Evolutionary conservation across 2,113 vertebrate genomes (phyloP), one percentile per base, ranked within the genome.

Genomic region (Ctenodactylus gundi): DNA sequence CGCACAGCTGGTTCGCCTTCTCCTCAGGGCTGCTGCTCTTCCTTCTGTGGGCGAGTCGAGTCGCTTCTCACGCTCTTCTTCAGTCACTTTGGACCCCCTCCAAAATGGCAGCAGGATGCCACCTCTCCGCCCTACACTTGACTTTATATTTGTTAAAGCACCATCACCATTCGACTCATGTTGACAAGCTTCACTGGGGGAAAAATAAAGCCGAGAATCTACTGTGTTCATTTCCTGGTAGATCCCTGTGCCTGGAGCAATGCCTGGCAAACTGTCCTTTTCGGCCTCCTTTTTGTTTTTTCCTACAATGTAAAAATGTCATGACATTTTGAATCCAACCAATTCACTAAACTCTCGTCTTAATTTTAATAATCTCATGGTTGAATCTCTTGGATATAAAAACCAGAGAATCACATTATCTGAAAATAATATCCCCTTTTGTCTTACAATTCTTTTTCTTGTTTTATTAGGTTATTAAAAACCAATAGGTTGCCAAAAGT

Each of bases 321-420:
- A 31, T 1, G 44, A 51, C 51, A 36, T 78, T 89, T 73, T 60
- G 36, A 91, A 83, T 65, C 31, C 36, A 93, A 12, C 20, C 11
- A 72, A 58, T 84, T 85, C 55, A 85, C 21, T 88, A 17, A 91
- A 57, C 20, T 88, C 81, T 85, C 44, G 57, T 68, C 10, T 29
- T 36, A 77, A 31, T 34, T 73, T 12, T 34, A 84, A 41, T 3
- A 64, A 7, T 62, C 20, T 83, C 1, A 55, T 44, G 58, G 34
- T 44, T 91, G 46, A 70, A 80, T 76, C 46, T 85, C 49, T 68
- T 90, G 39, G 57, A 41, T 49, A 85, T 15, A 70, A 97, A 94
- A 95, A 65, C 10, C 55, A 34, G 46, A 73, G 49, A 82, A 62
- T 64, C 25, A 60, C 1, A 49, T 73, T 80, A 21, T 77, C 70